These are phyloP conservation scores for Bucco capensis DNA, from an alignment of 2,113 vertebrate species.

Conservation along the genomic window DNA sequence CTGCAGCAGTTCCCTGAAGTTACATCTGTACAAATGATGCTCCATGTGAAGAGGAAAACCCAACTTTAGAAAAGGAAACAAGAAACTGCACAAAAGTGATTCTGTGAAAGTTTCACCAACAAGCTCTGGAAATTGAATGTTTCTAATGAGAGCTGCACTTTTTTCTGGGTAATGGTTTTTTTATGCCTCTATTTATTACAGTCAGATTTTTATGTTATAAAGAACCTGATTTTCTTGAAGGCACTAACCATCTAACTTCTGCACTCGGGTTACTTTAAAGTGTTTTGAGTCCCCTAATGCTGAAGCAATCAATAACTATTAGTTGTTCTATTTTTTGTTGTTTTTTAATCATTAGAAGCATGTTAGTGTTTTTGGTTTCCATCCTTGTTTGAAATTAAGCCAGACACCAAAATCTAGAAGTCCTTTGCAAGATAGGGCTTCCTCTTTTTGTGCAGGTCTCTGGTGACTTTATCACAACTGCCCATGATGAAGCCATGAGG, in stretches of 20 bases:
- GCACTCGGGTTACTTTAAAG: neutral
- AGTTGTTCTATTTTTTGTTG: neutral
- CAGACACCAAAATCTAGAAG: constrained; percentile 14
- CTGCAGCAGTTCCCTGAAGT: neutral
- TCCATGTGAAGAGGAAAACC: neutral
- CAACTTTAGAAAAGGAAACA: neutral
- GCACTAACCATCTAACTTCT: neutral
- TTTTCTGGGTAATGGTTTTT: neutral
- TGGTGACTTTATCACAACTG: accelerated
- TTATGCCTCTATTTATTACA: neutral
- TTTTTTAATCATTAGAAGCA: neutral
- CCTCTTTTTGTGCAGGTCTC: neutral
- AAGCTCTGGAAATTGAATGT: neutral
- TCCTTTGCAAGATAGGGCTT: neutral
- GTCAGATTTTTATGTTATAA: neutral
- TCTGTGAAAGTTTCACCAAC: neutral
- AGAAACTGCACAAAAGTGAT: neutral
- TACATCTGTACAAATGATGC: neutral
- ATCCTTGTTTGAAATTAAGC: neutral
- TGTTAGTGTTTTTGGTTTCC: neutral
- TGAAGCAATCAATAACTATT: neutral
- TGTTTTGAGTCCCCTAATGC: neutral
- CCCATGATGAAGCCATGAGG: neutral
- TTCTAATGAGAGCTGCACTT: neutral
- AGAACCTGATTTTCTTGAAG: neutral